Evolutionary conservation across 2,113 vertebrate genomes (phyloP).

Genomic region (Elachura formosa): DNA sequence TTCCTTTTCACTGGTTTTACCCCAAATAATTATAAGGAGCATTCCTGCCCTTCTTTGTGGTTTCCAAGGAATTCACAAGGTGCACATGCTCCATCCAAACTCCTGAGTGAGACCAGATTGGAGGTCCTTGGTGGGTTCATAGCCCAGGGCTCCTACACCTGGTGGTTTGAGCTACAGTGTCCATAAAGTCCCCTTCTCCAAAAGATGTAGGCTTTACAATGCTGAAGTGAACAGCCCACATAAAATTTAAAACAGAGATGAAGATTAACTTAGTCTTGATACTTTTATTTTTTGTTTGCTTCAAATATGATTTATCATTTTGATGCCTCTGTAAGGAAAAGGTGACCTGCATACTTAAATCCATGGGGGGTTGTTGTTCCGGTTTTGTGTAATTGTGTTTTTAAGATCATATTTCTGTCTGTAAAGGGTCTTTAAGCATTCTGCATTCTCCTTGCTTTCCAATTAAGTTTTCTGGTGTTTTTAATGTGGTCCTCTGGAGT

Average conservation of each 20-base stretch:
- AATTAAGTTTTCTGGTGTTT: conserved; percentile 27
- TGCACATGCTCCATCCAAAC: not conserved
- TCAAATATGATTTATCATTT: not conserved
- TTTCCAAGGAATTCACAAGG: not conserved
- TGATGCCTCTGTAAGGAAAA: not conserved
- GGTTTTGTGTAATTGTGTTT: not conserved
- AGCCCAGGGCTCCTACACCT: not conserved
- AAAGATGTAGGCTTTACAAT: not conserved
- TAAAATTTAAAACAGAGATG: not conserved
- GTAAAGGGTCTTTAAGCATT: not conserved
- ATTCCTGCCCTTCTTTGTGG: not conserved
- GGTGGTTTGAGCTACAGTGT: not conserved
- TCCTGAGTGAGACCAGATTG: not conserved
- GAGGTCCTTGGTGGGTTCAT: not conserved
- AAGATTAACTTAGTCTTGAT: not conserved
- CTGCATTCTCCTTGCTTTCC: not conserved
- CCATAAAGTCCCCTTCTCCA: not conserved
- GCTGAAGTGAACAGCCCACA: not conserved
- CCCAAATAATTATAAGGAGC: conserved; percentile 33
- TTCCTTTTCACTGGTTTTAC: conserved; percentile 42
- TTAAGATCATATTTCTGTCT: not conserved
- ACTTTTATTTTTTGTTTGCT: not conserved
- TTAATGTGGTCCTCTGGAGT: conserved; percentile 29
- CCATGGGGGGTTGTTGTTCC: accelerated
- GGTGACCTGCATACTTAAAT: not conserved